phyloP scores from a whole-genome alignment of 2,797 vertebrate species.

The Psittacula echo region DNA sequence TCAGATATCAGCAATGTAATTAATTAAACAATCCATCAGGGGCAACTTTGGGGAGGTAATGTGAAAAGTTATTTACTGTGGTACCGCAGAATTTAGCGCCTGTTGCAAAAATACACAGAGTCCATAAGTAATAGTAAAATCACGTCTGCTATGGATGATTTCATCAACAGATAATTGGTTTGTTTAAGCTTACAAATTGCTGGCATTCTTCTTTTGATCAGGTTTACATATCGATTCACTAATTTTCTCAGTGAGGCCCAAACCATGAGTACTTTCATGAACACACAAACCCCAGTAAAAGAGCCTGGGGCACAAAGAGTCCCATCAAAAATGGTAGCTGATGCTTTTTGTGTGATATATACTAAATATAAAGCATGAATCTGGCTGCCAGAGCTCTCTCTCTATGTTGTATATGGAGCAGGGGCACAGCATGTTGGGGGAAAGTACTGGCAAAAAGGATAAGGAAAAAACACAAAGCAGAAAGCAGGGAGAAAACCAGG shows the following conservation, averaged over 20 bases:
- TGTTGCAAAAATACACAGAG: not conserved
- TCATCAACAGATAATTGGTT: not conserved
- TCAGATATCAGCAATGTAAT: constrained; percentile 58
- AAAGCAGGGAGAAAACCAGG: not conserved
- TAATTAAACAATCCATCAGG: constrained; percentile 43
- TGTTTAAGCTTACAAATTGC: not conserved
- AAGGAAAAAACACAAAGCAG: not conserved
- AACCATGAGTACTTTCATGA: not conserved
- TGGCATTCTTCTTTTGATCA: not conserved
- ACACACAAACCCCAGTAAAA: not conserved
- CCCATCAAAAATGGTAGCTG: not conserved
- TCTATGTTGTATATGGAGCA: accelerated
- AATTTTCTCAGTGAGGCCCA: not conserved
- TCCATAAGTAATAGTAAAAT: not conserved
- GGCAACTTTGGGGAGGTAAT: constrained; percentile 18
- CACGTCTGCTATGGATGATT: not conserved
- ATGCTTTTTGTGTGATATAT: not conserved
- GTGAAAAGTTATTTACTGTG: not conserved
- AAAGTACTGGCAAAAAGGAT: not conserved
- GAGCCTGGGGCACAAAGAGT: not conserved
- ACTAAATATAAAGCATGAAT: accelerated
- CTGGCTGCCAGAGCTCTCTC: not conserved
- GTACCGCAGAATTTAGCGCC: not conserved
- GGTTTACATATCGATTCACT: not conserved
- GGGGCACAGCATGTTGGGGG: not conserved